Percentiles rank a stretch among this genome's conserved stretches.
These are phyloP conservation scores for Sphenodon punctatus DNA, from an alignment of 2,797 vertebrate genomes.

Conservation along the genomic window DNA sequence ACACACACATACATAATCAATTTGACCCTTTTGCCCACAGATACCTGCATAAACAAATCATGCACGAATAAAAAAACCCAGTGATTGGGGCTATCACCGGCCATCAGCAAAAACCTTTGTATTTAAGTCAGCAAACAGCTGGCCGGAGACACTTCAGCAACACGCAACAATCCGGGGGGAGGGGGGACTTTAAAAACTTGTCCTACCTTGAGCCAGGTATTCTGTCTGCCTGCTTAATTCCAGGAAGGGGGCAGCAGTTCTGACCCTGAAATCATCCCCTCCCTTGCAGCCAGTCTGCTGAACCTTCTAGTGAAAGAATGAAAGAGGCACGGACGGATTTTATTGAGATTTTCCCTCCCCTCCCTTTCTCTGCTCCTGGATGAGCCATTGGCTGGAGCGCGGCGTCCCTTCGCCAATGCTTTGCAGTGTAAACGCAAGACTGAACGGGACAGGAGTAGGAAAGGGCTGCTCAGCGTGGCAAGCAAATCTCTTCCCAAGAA, in stretches of 20 bases:
- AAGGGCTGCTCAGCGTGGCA: too few relatives aligned
- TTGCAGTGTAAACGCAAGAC: too few relatives aligned
- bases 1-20: too few relatives aligned
- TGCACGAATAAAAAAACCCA: too few relatives aligned
- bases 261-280: not conserved
- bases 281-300: not conserved
- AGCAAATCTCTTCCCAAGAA: not conserved
- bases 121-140: too few relatives aligned
- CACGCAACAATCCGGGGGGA: too few relatives aligned
- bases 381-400: not conserved
- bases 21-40: too few relatives aligned
- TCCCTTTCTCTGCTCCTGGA: not conserved
- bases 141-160: too few relatives aligned
- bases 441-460: too few relatives aligned
- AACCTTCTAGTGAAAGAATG: not conserved
- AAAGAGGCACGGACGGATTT: not conserved
- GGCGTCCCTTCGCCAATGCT: not conserved
- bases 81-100: too few relatives aligned
- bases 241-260: not conserved
- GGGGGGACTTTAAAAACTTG: not conserved
- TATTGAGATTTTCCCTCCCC: not conserved
- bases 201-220: not conserved
- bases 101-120: too few relatives aligned
- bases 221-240: not conserved
- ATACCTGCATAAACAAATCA: too few relatives aligned